Conservation (phyloP, 2,113 vertebrate species). For the Calidris pygmaea region DNA sequence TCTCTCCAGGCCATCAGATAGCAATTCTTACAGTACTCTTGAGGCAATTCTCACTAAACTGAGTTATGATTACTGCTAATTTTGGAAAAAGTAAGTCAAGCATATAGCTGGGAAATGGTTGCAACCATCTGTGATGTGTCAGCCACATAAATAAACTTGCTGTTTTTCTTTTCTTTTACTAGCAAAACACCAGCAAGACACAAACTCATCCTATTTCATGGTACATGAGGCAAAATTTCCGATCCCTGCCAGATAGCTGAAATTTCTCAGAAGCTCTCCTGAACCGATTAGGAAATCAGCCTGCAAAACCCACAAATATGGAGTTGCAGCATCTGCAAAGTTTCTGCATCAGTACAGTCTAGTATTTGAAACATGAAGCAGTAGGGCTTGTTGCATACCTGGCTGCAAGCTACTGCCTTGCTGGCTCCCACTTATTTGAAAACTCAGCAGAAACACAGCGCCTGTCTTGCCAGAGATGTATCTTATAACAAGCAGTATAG, state of each 20-base stretch:
- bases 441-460: neutral
- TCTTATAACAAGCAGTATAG: neutral
- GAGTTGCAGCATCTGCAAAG: neutral
- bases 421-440: neutral
- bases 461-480: neutral
- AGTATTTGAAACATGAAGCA: neutral
- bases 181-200: neutral
- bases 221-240: neutral
- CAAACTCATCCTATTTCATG: neutral
- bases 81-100: neutral
- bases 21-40: neutral
- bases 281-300: neutral
- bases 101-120: neutral
- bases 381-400: neutral
- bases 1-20: neutral
- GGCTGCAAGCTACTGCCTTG: neutral
- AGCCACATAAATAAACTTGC: neutral
- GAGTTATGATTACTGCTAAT: neutral
- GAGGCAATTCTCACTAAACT: neutral
- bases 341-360: neutral
- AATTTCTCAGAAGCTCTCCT: neutral
- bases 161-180: neutral
- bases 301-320: neutral
- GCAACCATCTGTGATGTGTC: neutral
- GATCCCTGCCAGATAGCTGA: neutral